phyloP scores from a whole-genome alignment of 2,113 vertebrate genomes.

The Okapia johnstoni region DNA sequence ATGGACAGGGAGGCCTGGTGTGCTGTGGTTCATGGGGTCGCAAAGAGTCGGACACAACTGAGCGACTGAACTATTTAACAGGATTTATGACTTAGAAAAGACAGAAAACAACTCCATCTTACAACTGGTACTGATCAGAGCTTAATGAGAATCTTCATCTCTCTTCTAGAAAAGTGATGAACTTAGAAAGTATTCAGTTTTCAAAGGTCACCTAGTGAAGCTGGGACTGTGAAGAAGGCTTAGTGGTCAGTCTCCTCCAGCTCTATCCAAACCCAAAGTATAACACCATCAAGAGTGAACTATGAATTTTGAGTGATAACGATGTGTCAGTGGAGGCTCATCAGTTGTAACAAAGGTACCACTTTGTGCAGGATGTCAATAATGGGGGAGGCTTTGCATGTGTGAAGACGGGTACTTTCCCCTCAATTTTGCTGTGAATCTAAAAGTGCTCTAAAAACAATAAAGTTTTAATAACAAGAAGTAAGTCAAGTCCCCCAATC shows the following conservation, averaged over 20 bases:
- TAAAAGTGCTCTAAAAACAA: not conserved
- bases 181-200: not conserved
- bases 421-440: not conserved
- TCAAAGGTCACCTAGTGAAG: not conserved
- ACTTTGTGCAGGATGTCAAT: no score
- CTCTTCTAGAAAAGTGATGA: not conserved
- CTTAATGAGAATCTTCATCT: slow-evolving; percentile 31
- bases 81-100: not conserved
- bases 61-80: not conserved
- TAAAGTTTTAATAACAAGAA: not conserved
- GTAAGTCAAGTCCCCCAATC: not conserved
- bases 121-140: not conserved
- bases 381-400: not conserved
- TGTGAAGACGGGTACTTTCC: not conserved
- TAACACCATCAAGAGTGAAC: not conserved
- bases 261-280: not conserved
- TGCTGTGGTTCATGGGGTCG: no score
- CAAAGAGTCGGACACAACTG: no score
- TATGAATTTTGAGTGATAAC: not conserved
- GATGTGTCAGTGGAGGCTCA: not conserved
- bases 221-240: not conserved
- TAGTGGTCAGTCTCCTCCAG: not conserved
- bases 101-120: not conserved
- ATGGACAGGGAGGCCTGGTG: no score
- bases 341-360: not conserved